Conservation (phyloP, 2,113 vertebrate genomes). For the Polyodon spathula region DNA sequence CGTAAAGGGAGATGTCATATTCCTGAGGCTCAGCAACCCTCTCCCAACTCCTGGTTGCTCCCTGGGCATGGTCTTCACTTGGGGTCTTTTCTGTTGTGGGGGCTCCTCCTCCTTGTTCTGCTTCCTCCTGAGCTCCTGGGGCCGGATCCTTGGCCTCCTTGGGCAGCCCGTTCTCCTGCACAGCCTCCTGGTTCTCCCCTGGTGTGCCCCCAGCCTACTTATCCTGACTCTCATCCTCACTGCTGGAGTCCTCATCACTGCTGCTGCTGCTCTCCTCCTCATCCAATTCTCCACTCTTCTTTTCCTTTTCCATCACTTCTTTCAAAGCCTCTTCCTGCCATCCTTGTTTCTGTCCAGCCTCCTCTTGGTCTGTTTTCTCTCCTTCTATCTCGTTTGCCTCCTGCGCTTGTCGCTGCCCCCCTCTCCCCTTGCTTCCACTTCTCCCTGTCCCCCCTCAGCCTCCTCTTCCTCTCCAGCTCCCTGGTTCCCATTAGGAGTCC, state of each 20-base stretch:
- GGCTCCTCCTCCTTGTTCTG: slow-evolving; percentile 20
- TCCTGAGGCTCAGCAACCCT: slow-evolving; percentile 34
- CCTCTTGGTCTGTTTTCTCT: background rate
- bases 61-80: slow-evolving; percentile 24
- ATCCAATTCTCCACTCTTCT: background rate
- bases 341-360: background rate
- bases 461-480: too few relatives aligned
- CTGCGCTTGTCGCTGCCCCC: background rate
- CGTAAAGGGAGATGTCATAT: slow-evolving; percentile 76
- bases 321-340: background rate
- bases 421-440: background rate
- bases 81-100: slow-evolving; percentile 18
- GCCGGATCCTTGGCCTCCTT: slow-evolving; percentile 28
- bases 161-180: slow-evolving; percentile 16
- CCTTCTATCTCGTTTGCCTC: too few relatives aligned
- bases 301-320: background rate
- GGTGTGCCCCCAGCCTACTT: background rate
- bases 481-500: background rate
- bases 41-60: slow-evolving; percentile 18
- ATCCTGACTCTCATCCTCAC: background rate
- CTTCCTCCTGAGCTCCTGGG: slow-evolving; percentile 3
- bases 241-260: background rate
- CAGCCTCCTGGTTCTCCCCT: slow-evolving; percentile 9
- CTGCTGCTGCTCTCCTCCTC: slow-evolving; percentile 4
- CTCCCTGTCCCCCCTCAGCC: too few relatives aligned